Evolutionary conservation across 2,888 invertebrate genomes (phyloP), one percentile per base, ranked within the genome.

Genomic region (Macrophya annulata): DNA sequence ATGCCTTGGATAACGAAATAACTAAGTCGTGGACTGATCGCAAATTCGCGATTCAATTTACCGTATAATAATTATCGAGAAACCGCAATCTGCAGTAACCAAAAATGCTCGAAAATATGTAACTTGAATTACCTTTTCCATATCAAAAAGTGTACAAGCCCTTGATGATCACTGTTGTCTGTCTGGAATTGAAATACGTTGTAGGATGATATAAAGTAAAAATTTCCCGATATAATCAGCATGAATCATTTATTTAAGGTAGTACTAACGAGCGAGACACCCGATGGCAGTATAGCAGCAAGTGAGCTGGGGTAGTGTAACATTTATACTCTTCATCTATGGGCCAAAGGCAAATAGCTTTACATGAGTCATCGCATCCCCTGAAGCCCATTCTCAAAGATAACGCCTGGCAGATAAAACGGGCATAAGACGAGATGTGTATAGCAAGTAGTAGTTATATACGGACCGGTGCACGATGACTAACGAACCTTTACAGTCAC

Each of bases 401-500:
- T 83, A 45, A 59, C 65, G 68, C 45, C 45, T 9, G n/a, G 45
- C 82, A 68, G 25, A 68, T 68, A 37, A 25, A 68, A 68, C 12
- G 43, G 83, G 48, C 31, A 48, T 31, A 71, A 51, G 45, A 83
- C 51, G 15, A 83, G 68, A 68, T 68, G 31, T 68, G 51, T 37
- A 45, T 48, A 68, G 68, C 83, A 68, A 68, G 48, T 62, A 71
- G n/a, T 87, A 88, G 90, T 91, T 91, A 90, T 91, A 90, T 89
- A 90, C 88, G 89, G 40, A 62, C 31, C 83, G n/a, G 89, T 89
- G 88, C 89, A 86, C 90, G 87, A 90, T 92, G 91, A 92, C 92
- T 92, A 92, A 92, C 91, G 92, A 92, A 92, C 91, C 92, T 92
- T 91, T 91, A 91, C 91, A 91, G 90, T 91, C 91, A 90, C 89